phyloP scores from a whole-genome alignment of 2,113 vertebrate species.

The Neogale vison region DNA sequence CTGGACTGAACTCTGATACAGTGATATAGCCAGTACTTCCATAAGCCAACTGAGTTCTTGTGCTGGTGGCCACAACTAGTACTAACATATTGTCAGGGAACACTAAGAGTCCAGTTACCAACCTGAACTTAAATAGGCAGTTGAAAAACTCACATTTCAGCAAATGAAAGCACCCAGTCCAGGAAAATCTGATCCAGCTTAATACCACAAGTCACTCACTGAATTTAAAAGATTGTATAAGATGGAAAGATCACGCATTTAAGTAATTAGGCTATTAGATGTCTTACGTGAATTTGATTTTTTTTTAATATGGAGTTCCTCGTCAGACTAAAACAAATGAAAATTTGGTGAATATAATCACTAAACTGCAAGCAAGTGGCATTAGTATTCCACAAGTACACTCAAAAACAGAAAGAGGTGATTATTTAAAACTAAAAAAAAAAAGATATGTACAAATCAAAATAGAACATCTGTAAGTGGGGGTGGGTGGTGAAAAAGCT shows the following conservation, averaged over 20 bases:
- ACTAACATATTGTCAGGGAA: not conserved
- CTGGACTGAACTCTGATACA: not conserved
- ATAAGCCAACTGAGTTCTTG: not conserved
- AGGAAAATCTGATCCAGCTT: not conserved
- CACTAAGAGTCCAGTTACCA: not conserved
- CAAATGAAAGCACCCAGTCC: not conserved
- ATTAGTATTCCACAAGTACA: not conserved
- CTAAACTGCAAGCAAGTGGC: not conserved
- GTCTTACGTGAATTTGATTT: not conserved
- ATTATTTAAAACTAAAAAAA: not conserved
- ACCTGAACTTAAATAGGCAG: rapidly evolving
- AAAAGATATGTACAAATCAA: not conserved
- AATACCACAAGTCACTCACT: not conserved
- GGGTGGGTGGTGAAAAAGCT: not conserved
- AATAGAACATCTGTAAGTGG: not conserved
- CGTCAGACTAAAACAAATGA: not conserved
- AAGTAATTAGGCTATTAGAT: not conserved
- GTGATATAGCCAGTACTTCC: not conserved
- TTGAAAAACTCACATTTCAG: not conserved
- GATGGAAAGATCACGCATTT: not conserved
- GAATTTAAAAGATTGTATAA: not conserved
- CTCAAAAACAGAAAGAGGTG: not conserved
- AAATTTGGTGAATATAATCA: not conserved
- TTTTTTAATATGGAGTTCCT: not conserved
- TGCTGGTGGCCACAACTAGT: not conserved